These are phyloP conservation scores for Rhodeus uyekii DNA, from an alignment of 2,797 vertebrate species.

Conservation along the genomic window DNA sequence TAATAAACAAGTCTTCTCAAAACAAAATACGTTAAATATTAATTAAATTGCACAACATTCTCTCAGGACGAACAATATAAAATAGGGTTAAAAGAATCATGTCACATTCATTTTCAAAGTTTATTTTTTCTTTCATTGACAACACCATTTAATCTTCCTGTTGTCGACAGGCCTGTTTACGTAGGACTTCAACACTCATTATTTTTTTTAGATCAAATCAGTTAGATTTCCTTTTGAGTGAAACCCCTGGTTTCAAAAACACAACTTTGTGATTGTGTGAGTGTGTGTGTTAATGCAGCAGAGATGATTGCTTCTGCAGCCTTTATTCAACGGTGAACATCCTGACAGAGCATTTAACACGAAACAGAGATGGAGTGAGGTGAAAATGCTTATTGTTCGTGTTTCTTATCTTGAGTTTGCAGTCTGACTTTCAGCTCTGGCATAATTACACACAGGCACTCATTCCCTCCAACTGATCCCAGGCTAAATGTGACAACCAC, in stretches of 20 bases:
- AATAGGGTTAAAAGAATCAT: background rate
- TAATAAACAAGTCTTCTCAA: background rate
- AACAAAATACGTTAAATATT: background rate
- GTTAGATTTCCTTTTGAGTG: slow-evolving; percentile 2
- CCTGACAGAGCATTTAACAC: slow-evolving; percentile 27
- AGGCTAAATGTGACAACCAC: slow-evolving; percentile 41
- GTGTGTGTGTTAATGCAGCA: background rate
- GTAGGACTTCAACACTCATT: background rate
- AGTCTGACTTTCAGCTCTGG: slow-evolving; percentile 49
- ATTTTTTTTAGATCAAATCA: background rate
- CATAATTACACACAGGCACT: slow-evolving; percentile 46
- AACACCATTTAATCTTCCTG: background rate
- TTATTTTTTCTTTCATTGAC: background rate
- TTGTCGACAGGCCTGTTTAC: background rate
- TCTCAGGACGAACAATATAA: background rate
- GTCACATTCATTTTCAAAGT: background rate
- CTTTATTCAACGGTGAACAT: background rate
- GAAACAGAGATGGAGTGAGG: slow-evolving; percentile 31
- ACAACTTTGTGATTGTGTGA: background rate
- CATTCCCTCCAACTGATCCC: slow-evolving; percentile 33
- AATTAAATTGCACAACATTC: background rate
- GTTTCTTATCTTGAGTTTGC: slow-evolving; percentile 46
- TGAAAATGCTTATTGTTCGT: slow-evolving; percentile 35
- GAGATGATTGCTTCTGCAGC: background rate
- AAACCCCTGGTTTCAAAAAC: slow-evolving; percentile 2